Conservation (phyloP, 2,113 vertebrate genomes). For the Monarcha castaneiventris region DNA sequence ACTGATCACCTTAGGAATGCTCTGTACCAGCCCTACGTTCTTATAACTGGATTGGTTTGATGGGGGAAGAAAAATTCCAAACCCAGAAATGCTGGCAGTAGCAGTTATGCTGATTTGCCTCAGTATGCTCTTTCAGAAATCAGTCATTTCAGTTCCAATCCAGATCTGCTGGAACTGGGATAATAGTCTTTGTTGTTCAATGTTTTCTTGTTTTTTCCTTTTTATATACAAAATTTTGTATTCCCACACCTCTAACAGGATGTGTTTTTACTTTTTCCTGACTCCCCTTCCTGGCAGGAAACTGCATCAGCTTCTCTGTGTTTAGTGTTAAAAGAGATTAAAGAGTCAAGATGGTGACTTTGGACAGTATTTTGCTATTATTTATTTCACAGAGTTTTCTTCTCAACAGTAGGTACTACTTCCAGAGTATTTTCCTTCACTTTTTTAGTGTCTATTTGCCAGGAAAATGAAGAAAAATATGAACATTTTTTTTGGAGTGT, state of each 20-base stretch:
- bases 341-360: not conserved
- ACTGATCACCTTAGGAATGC: not conserved
- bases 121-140: not conserved
- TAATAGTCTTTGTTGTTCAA: not conserved
- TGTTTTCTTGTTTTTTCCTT: not conserved
- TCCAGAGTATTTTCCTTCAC: not conserved
- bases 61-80: not conserved
- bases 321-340: slow-evolving; percentile 2
- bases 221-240: not conserved
- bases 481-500: not conserved
- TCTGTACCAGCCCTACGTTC: not conserved
- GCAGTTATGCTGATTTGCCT: not conserved
- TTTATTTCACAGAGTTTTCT: not conserved
- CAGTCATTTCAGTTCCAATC: not conserved
- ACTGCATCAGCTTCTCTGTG: not conserved
- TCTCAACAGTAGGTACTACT: not conserved
- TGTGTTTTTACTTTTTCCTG: not conserved
- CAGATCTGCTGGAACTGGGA: not conserved
- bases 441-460: not conserved
- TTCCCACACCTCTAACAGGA: not conserved
- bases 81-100: not conserved
- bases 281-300: not conserved
- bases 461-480: not conserved
- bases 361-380: not conserved
- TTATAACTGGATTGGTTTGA: not conserved